phyloP scores from a whole-genome alignment of 2,888 invertebrate species.

The Rambutsinella grinnellia region DNA sequence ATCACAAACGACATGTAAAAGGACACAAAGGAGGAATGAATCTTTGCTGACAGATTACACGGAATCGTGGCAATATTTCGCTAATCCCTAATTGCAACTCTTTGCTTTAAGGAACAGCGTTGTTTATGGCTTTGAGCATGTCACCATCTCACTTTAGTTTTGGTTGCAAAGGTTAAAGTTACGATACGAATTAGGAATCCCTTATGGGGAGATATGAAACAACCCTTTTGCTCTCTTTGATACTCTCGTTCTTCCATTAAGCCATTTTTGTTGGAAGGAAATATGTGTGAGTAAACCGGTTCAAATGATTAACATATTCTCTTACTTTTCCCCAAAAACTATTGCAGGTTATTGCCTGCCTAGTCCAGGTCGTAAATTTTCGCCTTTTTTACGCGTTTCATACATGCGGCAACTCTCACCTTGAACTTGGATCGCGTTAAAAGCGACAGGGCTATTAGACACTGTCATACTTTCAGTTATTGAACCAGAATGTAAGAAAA shows the following conservation, averaged over 20 bases:
- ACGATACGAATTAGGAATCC: no score
- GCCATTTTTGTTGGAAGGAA: no score
- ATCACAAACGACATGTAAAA: no score
- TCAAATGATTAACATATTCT: slow-evolving; percentile 43
- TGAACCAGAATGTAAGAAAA: background rate
- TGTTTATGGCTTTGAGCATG: no score
- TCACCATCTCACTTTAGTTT: no score
- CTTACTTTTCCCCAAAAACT: slow-evolving; percentile 43
- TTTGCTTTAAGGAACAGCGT: no score
- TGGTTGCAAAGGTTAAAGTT: no score
- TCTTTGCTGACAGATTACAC: slow-evolving; percentile 21
- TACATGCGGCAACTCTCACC: slow-evolving; percentile 33
- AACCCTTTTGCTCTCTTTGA: background rate
- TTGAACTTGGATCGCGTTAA: slow-evolving; percentile 32
- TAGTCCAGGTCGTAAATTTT: slow-evolving; percentile 47
- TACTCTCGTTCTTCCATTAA: no score
- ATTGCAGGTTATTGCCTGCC: slow-evolving; percentile 30
- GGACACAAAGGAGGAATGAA: no score
- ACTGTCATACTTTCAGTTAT: no score
- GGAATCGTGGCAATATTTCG: slow-evolving; percentile 18
- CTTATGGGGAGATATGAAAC: no score
- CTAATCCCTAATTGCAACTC: slow-evolving; percentile 15
- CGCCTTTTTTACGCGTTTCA: slow-evolving; percentile 13
- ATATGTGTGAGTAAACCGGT: slow-evolving; percentile 28
- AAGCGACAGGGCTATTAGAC: no score